Base-by-base conservation (phyloP, 2,888 invertebrate genomes). In the Uropetala carovei region DNA sequence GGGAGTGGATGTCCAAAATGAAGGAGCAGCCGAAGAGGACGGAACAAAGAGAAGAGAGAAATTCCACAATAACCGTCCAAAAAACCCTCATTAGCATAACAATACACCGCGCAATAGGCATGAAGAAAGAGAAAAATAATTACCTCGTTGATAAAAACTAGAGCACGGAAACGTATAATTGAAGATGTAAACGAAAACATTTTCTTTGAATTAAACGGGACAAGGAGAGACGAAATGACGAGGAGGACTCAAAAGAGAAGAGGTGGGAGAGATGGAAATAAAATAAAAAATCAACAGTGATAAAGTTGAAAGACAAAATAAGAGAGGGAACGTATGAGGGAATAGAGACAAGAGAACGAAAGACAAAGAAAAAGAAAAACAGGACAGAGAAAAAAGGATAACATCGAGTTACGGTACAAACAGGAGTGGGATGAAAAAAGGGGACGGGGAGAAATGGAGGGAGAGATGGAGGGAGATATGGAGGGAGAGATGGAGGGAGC, bases 111-210 rank as follows among this genome's bases (percentile, higher is more conserved):
- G 27, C 75, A 75, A 27, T 75, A 27, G 75, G 22, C 27, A 75
- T 75, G 22, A 75, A 75, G 75, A 75, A 10, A 27, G 27, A 75
- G 27, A 75, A 27, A 75, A 75, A 27, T 75, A 75, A 22, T 27
- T 75, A 22, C 11, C 27, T 27, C 75, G 22, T 75, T 22, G 13
- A 75, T 27, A 27, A 75, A 75, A 75, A 75, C 75, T 22, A 75
- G 75, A 75, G 75, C 22, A 75, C 75, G 75, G 75, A 22, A 75
- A 75, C 75, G 75, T 75, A 75, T 75, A 75, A 75, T 75, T 75
- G 27, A 75, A 75, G 22, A 75, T 27, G 75, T 13, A 27, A 27
- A 75, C 11, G 68, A 75, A 75, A 75, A 75, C 75, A 75, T 27
- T 75, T 75, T 75, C 27, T 22, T 75, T 75, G 27, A 75, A 27